Evolutionary conservation across 2,888 invertebrate species (phyloP).

Genomic region (Gnatocerus cornutus): DNA sequence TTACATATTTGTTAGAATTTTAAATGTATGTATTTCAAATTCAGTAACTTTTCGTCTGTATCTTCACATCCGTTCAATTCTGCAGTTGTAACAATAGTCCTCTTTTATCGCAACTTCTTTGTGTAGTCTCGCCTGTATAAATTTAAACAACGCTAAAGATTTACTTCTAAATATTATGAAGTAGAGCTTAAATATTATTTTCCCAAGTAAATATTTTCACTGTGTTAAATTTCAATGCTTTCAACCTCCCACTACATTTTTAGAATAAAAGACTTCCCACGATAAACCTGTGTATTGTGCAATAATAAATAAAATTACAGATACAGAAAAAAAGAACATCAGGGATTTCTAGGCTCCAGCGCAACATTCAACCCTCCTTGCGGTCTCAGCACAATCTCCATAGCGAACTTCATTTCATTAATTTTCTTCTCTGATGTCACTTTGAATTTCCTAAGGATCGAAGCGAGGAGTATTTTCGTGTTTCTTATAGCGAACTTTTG

Average conservation of each 20-base stretch:
- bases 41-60: too few relatives aligned
- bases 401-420: constrained; percentile 55
- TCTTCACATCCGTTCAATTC: too few relatives aligned
- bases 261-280: background rate
- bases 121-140: background rate
- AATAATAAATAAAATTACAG: constrained; percentile 7
- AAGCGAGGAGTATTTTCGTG: constrained; percentile 58
- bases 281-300: background rate
- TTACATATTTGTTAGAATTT: too few relatives aligned
- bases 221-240: background rate
- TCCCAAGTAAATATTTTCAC: constrained; percentile 10
- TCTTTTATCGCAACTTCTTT: too few relatives aligned
- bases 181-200: constrained; percentile 21
- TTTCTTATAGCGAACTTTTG: constrained; percentile 63
- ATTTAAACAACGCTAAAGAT: background rate
- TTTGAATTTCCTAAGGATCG: constrained; percentile 59
- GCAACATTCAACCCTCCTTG: constrained; percentile 40
- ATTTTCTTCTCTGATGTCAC: constrained; percentile 58
- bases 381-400: constrained; percentile 55
- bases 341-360: constrained; percentile 27
- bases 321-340: constrained; percentile 1
- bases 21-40: too few relatives aligned
- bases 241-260: background rate
- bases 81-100: too few relatives aligned
- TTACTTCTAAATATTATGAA: constrained; percentile 27